A percentile compares a stretch with the other conserved stretches of the same genome.
Conservation (phyloP, 2,888 invertebrate genomes). For the Teleiodes luculella region DNA sequence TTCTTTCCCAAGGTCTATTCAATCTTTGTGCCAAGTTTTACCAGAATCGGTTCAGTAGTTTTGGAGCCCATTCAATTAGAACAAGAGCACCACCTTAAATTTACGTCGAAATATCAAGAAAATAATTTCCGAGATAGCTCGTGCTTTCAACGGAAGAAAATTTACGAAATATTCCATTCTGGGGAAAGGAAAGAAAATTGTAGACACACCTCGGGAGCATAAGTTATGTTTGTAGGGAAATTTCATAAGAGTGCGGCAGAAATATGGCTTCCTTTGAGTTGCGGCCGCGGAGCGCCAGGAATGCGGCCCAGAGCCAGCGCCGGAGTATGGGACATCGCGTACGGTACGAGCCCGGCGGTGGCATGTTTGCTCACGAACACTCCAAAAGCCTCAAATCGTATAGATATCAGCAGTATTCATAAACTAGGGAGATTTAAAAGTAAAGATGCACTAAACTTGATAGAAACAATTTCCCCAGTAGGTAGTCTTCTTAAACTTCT, state of each 20-base stretch:
- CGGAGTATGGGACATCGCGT: too few species aligned
- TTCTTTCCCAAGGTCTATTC: too few species aligned
- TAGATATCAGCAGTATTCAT: too few species aligned
- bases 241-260: conserved; percentile 25
- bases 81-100: too few species aligned
- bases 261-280: conserved; percentile 18
- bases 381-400: too few species aligned
- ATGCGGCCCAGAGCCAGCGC: background rate
- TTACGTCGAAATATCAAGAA: too few species aligned
- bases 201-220: conserved; percentile 29
- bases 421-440: too few species aligned
- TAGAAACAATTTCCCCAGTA: conserved; percentile 98
- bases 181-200: conserved; percentile 36
- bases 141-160: conserved; percentile 35
- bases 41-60: too few species aligned
- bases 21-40: too few species aligned
- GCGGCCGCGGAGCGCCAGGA: background rate
- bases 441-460: conserved; percentile 83
- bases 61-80: too few species aligned
- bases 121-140: conserved; percentile 21
- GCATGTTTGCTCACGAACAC: background rate
- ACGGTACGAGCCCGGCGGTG: too few species aligned
- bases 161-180: conserved; percentile 41
- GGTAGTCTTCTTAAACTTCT: conserved; percentile 99
- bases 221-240: conserved; percentile 19